Evolutionary conservation across 2,797 vertebrate species (phyloP).

Genomic region (Danionella dracula): DNA sequence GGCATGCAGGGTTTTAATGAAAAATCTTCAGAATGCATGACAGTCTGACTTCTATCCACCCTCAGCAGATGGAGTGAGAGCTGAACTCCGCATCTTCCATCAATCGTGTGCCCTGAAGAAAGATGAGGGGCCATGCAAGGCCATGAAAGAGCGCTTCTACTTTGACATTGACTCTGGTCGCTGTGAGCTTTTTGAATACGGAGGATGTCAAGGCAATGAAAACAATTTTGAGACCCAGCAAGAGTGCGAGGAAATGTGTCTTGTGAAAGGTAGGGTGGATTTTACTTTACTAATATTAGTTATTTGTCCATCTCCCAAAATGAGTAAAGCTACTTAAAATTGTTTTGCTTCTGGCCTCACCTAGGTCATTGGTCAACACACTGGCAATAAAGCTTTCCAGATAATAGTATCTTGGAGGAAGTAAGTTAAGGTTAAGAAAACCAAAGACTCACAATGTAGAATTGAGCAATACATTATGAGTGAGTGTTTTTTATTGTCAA

Average conservation of each 20-base stretch:
- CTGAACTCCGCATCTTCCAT: constrained; percentile 63
- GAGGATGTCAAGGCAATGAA: constrained; percentile 82
- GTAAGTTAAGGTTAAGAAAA: not conserved
- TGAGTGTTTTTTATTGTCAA: not conserved
- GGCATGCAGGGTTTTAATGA: no score
- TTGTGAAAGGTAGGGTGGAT: constrained; percentile 68
- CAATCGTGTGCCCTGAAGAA: constrained; percentile 78
- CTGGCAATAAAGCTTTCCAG: not conserved
- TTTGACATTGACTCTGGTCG: constrained; percentile 69
- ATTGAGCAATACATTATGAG: not conserved
- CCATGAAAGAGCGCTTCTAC: constrained; percentile 68
- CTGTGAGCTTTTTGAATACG: constrained; percentile 80
- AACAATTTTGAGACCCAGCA: constrained; percentile 80
- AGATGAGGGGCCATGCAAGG: constrained; percentile 79
- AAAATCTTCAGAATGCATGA: constrained; percentile 6
- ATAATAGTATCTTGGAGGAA: constrained; percentile 6
- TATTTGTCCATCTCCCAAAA: not conserved
- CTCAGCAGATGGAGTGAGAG: constrained; percentile 44
- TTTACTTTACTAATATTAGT: not conserved
- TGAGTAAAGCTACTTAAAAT: not conserved
- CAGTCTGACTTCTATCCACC: constrained; percentile 36
- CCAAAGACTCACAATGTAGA: not conserved
- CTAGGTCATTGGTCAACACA: not conserved
- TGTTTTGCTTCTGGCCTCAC: not conserved
- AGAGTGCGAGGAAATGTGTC: constrained; percentile 74